Percentiles rank a stretch among this genome's conserved stretches.
Conservation (phyloP, 2,888 invertebrate species). For the Plusia festucae region DNA sequence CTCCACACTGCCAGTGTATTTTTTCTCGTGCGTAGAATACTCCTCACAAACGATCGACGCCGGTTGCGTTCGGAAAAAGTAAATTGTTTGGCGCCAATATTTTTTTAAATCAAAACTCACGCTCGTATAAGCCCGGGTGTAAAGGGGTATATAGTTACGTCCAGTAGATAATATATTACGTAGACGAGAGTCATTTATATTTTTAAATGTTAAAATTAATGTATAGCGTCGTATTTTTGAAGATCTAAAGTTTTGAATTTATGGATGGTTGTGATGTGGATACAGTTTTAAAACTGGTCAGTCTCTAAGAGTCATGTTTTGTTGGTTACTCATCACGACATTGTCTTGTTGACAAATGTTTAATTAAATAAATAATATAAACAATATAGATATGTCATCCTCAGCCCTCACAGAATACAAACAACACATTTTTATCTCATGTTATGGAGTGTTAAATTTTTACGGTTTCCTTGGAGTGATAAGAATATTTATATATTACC, state of each 20-base stretch:
- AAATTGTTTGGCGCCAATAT: too few species aligned
- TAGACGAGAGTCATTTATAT: conserved; percentile 66
- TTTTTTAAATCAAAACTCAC: too few species aligned
- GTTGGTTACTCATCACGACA: conserved; percentile 30
- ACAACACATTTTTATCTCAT: conserved; percentile 29
- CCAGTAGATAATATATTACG: conserved; percentile 68
- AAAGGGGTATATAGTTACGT: conserved; percentile 71
- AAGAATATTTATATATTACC: conserved; percentile 26
- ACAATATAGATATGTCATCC: conserved; percentile 17
- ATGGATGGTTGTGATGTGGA: conserved; percentile 84
- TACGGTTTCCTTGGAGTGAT: conserved; percentile 40
- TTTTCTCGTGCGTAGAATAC: too few species aligned
- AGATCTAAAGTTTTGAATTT: conserved; percentile 76
- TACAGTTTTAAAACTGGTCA: conserved; percentile 59
- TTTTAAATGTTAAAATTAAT: conserved; percentile 66
- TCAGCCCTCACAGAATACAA: conserved; percentile 18
- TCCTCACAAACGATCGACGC: too few species aligned
- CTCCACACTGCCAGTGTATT: too few species aligned
- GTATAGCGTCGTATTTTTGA: conserved; percentile 70
- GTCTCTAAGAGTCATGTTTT: conserved; percentile 39
- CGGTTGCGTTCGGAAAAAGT: too few species aligned
- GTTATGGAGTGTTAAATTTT: conserved; percentile 41
- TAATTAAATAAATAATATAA: conserved; percentile 15
- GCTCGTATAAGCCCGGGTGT: too few species aligned
- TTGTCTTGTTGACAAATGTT: conserved; percentile 44